phyloP scores from a whole-genome alignment of 1,140 invertebrate genomes.

The Orius insidiosus region DNA sequence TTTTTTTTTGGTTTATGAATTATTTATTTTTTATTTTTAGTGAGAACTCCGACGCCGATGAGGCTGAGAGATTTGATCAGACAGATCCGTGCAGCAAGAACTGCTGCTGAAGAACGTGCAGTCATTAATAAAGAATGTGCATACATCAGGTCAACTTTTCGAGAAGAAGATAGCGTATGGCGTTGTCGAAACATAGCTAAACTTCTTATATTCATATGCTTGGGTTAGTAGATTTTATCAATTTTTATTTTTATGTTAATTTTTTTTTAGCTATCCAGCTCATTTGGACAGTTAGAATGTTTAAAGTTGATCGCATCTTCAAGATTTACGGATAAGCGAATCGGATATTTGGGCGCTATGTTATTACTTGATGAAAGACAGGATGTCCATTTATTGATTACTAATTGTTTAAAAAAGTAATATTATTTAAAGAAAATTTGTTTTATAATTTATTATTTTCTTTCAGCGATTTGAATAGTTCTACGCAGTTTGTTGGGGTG shows the following conservation, averaged over 20 bases:
- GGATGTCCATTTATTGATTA: slow-evolving; percentile 97
- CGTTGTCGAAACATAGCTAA: slow-evolving; percentile 98
- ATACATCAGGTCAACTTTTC: slow-evolving; percentile 91
- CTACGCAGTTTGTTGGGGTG: slow-evolving; percentile 97
- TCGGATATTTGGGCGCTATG: slow-evolving; percentile 98
- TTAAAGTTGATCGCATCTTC: slow-evolving; percentile 95
- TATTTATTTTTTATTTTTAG: slow-evolving; percentile 30
- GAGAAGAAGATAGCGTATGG: slow-evolving; percentile 97
- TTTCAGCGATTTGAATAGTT: slow-evolving; percentile 85
- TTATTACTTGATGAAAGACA: slow-evolving; percentile 91
- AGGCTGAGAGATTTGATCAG: slow-evolving; percentile 88
- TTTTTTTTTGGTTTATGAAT: neutral
- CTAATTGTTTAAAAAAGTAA: slow-evolving; percentile 98
- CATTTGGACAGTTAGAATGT: slow-evolving; percentile 99
- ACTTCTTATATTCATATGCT: slow-evolving; percentile 98
- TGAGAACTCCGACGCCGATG: slow-evolving; percentile 89
- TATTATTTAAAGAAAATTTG: slow-evolving; percentile 18
- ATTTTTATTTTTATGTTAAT: slow-evolving; percentile 3
- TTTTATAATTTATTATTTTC: slow-evolving; percentile 7
- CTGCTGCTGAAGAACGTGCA: slow-evolving; percentile 93
- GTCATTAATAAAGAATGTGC: slow-evolving; percentile 99
- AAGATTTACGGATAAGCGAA: slow-evolving; percentile 96
- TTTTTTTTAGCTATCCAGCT: slow-evolving; percentile 70
- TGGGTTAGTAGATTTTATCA: slow-evolving; percentile 34
- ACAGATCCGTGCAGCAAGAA: slow-evolving; percentile 91